phyloP scores from a whole-genome alignment of 2,113 vertebrate genomes.

The Lucifuga dentata region DNA sequence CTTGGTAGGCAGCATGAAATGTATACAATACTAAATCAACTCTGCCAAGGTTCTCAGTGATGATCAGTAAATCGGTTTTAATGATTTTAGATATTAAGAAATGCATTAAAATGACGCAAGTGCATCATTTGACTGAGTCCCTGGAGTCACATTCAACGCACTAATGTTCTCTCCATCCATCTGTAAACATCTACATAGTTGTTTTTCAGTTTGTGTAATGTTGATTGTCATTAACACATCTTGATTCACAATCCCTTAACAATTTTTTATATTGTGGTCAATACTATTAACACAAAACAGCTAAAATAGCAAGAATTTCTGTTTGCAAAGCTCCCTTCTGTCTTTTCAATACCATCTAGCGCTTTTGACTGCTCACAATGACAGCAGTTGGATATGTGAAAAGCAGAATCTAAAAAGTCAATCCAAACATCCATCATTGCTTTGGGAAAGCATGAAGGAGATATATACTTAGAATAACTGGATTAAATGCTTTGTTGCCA shows the following conservation, averaged over 20 bases:
- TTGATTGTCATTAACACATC: constrained; percentile 59
- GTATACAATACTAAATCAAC: constrained; percentile 5
- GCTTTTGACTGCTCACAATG: constrained; percentile 4
- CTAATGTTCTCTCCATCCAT: constrained; percentile 46
- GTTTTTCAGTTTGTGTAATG: constrained; percentile 26
- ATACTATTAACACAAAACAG: constrained; percentile 36
- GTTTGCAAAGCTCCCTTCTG: constrained; percentile 18
- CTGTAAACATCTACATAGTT: no score
- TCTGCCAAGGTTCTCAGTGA: constrained; percentile 37
- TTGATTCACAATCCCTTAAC: constrained; percentile 45
- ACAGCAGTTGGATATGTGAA: constrained; percentile 25
- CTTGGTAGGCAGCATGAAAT: constrained; percentile 23
- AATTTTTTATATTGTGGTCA: constrained; percentile 30
- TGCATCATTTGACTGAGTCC: constrained; percentile 29
- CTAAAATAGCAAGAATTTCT: background rate
- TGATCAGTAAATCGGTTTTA: constrained; percentile 31
- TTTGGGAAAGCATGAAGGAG: constrained; percentile 15
- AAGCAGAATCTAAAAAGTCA: constrained; percentile 19
- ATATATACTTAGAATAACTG: background rate
- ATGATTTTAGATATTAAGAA: constrained; percentile 51
- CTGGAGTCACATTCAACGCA: constrained; percentile 38
- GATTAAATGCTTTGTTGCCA: constrained; percentile 29
- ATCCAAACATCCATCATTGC: constrained; percentile 1
- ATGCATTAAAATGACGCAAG: constrained; percentile 47
- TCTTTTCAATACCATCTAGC: constrained; percentile 1